Conservation (phyloP, 2,113 vertebrate genomes). For the Ciconia stormi region DNA sequence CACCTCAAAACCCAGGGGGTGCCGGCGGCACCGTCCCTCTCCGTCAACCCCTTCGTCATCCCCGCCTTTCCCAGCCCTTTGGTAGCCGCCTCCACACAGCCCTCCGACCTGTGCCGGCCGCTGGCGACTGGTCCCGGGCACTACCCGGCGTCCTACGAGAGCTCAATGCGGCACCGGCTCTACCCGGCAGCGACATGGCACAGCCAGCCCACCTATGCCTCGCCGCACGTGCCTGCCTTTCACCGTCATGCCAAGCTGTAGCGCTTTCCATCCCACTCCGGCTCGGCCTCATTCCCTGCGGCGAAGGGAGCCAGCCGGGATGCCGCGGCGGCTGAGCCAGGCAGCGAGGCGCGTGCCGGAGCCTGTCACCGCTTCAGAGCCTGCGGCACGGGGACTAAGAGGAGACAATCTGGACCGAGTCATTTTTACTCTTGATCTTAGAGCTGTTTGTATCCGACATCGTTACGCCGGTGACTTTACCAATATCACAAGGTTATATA, state of each 20-base stretch:
- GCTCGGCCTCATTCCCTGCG: no score
- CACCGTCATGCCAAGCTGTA: constrained; percentile 69
- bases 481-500: background rate
- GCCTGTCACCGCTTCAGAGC: background rate
- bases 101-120: background rate
- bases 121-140: constrained; percentile 7
- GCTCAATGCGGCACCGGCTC: constrained; percentile 12
- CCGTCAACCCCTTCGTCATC: constrained; percentile 66
- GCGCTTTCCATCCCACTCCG: background rate
- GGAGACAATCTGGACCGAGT: background rate
- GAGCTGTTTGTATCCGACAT: background rate
- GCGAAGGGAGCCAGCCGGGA: no score
- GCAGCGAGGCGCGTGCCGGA: background rate
- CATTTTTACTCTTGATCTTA: background rate
- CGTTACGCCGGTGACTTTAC: background rate
- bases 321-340: background rate
- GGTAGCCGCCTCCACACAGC: constrained; percentile 22
- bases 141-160: background rate
- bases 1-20: constrained; percentile 57
- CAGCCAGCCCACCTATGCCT: background rate
- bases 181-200: constrained; percentile 48
- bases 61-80: constrained; percentile 71
- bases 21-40: background rate
- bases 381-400: background rate
- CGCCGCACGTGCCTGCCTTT: constrained; percentile 25